A percentile compares a stretch with the other conserved stretches of the same genome.
Evolutionary conservation across 2,113 vertebrate genomes (phyloP).

Genomic region (Salminus brasiliensis): DNA sequence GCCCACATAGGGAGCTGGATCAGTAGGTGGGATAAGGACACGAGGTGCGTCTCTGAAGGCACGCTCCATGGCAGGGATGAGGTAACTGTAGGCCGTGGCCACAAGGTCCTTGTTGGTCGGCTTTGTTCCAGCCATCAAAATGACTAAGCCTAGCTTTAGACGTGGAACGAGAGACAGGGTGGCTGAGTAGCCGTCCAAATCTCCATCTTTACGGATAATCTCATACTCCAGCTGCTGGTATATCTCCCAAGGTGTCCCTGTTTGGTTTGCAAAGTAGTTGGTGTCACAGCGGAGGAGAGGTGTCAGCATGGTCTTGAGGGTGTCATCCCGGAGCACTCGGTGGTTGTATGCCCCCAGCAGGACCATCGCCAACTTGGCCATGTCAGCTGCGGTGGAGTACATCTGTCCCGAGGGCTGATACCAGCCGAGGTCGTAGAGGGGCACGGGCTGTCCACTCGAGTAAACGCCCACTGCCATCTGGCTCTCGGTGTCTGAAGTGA

Average conservation of each 20-base stretch:
- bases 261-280: slow-evolving; percentile 86
- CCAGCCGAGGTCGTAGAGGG: slow-evolving; percentile 90
- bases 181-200: slow-evolving; percentile 87
- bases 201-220: slow-evolving; percentile 87
- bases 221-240: slow-evolving; percentile 84
- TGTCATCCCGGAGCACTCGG: slow-evolving; percentile 77
- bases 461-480: slow-evolving; percentile 88
- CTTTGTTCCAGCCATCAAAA: slow-evolving; percentile 86
- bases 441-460: slow-evolving; percentile 74
- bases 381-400: slow-evolving; percentile 88
- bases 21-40: slow-evolving; percentile 75
- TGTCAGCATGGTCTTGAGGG: slow-evolving; percentile 83
- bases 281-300: slow-evolving; percentile 81
- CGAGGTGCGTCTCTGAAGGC: slow-evolving; percentile 79
- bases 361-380: slow-evolving; percentile 86
- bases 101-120: slow-evolving; percentile 79
- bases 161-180: slow-evolving; percentile 86
- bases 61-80: slow-evolving; percentile 83
- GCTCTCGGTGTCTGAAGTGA: slow-evolving; percentile 70
- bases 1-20: slow-evolving; percentile 80
- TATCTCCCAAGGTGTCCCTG: slow-evolving; percentile 91
- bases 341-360: slow-evolving; percentile 78
- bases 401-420: slow-evolving; percentile 92
- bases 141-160: slow-evolving; percentile 83
- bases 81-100: slow-evolving; percentile 71